phyloP scores from a whole-genome alignment of 2,888 invertebrate species.

The Sisyra nigra region DNA sequence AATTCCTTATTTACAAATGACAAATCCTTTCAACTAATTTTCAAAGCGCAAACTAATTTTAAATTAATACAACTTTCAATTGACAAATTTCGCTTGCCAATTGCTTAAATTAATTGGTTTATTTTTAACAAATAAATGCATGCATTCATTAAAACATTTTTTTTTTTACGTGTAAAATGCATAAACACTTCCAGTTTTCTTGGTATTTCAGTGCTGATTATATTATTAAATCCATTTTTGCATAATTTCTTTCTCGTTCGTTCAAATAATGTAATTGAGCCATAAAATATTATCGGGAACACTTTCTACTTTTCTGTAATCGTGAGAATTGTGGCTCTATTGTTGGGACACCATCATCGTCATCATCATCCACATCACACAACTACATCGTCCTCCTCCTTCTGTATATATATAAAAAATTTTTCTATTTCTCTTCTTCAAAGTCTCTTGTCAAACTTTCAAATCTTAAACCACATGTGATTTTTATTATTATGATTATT shows the following conservation, averaged over 20 bases:
- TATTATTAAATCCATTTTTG: too few species aligned
- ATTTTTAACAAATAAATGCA: too few species aligned
- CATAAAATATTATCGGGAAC: background rate
- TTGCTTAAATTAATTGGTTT: too few species aligned
- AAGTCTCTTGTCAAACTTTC: constrained; percentile 5
- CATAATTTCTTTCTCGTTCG: background rate
- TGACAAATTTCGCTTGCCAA: too few species aligned
- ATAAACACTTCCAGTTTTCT: background rate
- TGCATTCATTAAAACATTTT: too few species aligned
- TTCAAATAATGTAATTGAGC: background rate
- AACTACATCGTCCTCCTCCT: background rate
- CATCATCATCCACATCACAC: constrained; percentile 21
- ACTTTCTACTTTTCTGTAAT: constrained; percentile 1
- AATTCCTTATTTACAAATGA: too few species aligned
- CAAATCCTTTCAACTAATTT: too few species aligned
- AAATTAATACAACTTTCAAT: too few species aligned
- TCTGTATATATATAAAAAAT: background rate
- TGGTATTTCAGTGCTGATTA: background rate
- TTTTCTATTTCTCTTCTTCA: background rate
- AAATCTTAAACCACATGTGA: background rate
- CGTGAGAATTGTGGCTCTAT: constrained; percentile 1
- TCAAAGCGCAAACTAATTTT: too few species aligned
- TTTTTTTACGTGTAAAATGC: background rate
- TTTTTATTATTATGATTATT: constrained; percentile 3
- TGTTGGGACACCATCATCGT: constrained; percentile 2